Conservation (phyloP, 2,797 vertebrate genomes). For the Cygnus olor region DNA sequence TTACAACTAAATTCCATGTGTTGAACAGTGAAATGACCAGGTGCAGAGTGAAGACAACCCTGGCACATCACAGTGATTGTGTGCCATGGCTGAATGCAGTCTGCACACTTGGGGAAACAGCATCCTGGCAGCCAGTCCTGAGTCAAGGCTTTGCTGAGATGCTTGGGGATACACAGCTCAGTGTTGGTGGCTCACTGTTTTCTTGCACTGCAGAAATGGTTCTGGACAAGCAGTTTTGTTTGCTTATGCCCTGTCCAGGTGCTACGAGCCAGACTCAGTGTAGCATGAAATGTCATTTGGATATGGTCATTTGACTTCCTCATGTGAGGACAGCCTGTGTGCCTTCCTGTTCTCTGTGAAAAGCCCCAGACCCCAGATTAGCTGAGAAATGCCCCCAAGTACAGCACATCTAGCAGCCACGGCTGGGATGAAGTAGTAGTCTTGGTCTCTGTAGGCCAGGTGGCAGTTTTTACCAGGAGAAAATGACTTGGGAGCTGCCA, state of each 20-base stretch:
- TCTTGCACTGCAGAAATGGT: neutral
- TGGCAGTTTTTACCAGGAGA: neutral
- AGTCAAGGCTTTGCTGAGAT: neutral
- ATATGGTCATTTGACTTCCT: neutral
- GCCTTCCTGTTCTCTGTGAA: neutral
- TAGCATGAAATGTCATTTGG: neutral
- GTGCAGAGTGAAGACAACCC: neutral
- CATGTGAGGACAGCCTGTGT: neutral
- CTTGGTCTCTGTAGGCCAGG: neutral
- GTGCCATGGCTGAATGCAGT: neutral
- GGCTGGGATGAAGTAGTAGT: neutral
- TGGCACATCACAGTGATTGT: neutral
- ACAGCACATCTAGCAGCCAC: fast-evolving
- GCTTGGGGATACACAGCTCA: neutral
- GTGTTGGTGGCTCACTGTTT: neutral
- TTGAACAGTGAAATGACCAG: neutral
- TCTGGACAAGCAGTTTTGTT: neutral
- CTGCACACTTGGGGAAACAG: neutral
- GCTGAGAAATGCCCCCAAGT: neutral
- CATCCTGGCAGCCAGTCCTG: neutral
- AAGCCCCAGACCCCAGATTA: neutral
- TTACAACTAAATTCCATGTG: neutral
- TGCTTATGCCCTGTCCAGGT: neutral
- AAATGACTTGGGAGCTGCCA: neutral
- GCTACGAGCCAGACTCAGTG: neutral